Base-by-base conservation (phyloP, 2,888 invertebrate genomes). In the Cephus pygmeus region DNA sequence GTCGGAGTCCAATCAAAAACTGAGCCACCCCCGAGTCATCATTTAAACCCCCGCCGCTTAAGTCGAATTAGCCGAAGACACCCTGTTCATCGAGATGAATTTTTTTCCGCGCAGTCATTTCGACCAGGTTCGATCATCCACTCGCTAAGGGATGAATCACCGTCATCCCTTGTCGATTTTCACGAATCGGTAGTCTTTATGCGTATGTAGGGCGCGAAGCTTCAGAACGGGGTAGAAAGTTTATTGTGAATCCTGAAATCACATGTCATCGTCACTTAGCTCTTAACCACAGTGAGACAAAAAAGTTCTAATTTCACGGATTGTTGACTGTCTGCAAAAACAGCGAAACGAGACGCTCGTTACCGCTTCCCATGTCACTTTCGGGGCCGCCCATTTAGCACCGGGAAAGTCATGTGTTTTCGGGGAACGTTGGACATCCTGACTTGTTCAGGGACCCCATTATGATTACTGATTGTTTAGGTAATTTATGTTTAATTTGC, bases 1-100 rank as follows among this genome's bases (percentile, higher is more conserved):
- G 86, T 86, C 76, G 87, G 87, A 83, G 85, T 85, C 85, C 88
- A 88, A 88, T 88, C 86, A 83, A 76, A 78, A 75, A 75, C 56
- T 23, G 23, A 56, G 23, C 56, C 56, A 56, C 23, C 56, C 23
- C 56, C 23, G 23, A 23, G 56, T 56, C 56, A 56, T 56, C 56
- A 23, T 84, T 80, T 86, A 86, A 87, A 85, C 87, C 82, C 83
- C 79, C 82, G 9, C 12, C 71, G 85, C 86, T 87, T 87, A 87
- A 81, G 83, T 80, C 81, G 23, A 35, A 74, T 35, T 74, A 35
- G 74, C 11, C 74, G 30, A 34, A 71, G 31, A 56, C 23, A 56
- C 23, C 56, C 56, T 56, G 56, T 56, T 56, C 56, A 9, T 56
- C 23, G 9, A 56, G 56, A 56, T 56, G 56, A 56, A 23, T 9